Evolutionary conservation across 2,888 invertebrate genomes (phyloP).

Genomic region (Lepeophtheirus nordmannii): DNA sequence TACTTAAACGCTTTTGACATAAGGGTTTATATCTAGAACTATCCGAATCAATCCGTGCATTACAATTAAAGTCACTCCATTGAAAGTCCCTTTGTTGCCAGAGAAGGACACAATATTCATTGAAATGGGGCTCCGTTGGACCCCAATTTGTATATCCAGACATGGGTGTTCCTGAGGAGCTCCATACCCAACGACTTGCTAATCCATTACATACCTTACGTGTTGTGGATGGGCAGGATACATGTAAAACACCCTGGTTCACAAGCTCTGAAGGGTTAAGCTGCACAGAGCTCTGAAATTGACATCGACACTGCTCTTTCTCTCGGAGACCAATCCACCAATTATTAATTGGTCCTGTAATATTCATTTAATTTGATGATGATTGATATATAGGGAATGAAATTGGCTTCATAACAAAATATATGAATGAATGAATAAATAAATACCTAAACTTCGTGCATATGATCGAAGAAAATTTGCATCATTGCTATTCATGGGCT

Average conservation of each 20-base stretch:
- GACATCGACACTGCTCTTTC: background rate
- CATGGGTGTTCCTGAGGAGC: background rate
- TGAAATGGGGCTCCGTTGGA: background rate
- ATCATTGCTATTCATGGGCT: background rate
- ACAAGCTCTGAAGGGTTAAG: background rate
- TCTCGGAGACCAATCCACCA: background rate
- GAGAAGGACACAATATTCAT: background rate
- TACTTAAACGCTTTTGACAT: background rate
- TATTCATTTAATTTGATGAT: background rate
- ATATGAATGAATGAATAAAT: background rate
- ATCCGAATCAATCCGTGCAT: background rate
- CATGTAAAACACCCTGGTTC: background rate
- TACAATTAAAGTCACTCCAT: background rate
- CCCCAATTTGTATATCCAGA: background rate
- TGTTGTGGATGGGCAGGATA: background rate
- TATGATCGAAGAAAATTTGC: constrained; percentile 4
- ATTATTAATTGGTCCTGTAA: background rate
- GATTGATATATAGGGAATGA: background rate
- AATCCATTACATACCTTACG: background rate
- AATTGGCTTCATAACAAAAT: background rate
- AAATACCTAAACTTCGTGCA: background rate
- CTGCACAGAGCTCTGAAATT: background rate
- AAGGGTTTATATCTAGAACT: background rate
- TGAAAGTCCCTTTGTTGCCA: background rate
- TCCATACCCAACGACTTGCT: background rate